phyloP scores from a whole-genome alignment of 1,140 invertebrate genomes.

The Heterodera schachtii region DNA sequence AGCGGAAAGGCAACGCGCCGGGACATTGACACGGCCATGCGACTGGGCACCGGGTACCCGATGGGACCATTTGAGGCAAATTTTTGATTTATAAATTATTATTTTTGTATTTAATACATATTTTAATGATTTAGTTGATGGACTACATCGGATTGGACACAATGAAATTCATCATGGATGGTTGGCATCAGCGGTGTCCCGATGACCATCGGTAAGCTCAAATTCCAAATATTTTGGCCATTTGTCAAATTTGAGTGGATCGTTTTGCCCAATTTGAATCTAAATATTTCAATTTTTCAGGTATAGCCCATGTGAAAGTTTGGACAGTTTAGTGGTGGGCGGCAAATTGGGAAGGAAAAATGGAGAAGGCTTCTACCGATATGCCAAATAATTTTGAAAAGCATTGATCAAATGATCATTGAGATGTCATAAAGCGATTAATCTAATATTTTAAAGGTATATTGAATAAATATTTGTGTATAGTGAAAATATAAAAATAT shows the following conservation, averaged over 20 bases:
- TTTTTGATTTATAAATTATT: background rate
- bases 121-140: constrained; percentile 50
- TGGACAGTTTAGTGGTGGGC: constrained; percentile 77
- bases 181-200: constrained; percentile 79
- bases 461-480: background rate
- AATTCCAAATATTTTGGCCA: too few relatives aligned
- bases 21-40: constrained; percentile 71
- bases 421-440: background rate
- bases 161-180: constrained; percentile 72
- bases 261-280: background rate
- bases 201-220: constrained; percentile 72
- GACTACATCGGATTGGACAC: constrained; percentile 71
- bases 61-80: constrained; percentile 70
- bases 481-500: background rate
- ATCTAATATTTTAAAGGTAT: background rate
- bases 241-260: background rate
- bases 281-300: constrained; percentile 58
- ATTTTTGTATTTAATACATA: background rate
- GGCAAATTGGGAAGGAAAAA: constrained; percentile 81
- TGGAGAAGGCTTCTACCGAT: constrained; percentile 81
- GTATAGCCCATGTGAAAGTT: constrained; percentile 73
- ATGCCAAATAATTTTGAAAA: constrained; percentile 21
- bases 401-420: background rate
- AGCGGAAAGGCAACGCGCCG: constrained; percentile 72
- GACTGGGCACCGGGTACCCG: constrained; percentile 70